Conservation (phyloP, 2,888 invertebrate species). For the Caenorhabditis sp. region DNA sequence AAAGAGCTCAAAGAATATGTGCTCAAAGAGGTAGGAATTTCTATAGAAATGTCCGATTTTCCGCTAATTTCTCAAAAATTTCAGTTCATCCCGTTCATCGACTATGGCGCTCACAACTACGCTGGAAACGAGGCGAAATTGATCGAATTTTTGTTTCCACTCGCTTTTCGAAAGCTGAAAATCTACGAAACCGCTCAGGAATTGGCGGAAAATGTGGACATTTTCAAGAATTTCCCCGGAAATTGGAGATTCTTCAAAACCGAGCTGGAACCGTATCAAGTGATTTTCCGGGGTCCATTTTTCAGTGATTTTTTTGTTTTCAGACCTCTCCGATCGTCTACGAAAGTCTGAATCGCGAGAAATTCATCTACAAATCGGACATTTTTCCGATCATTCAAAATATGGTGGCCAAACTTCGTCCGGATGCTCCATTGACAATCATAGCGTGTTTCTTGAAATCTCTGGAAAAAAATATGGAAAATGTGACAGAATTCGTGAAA, state of each 20-base stretch:
- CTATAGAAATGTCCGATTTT: too few species aligned
- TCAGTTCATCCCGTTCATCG: too few species aligned
- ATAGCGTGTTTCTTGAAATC: too few species aligned
- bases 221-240: not conserved
- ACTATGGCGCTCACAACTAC: too few species aligned
- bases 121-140: too few species aligned
- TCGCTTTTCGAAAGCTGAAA: not conserved
- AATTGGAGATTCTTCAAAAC: not conserved
- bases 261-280: not conserved
- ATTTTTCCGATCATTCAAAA: not conserved
- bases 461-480: too few species aligned
- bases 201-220: constrained; percentile 1
- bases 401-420: too few species aligned
- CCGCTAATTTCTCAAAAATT: too few species aligned
- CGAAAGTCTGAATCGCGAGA: not conserved
- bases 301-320: not conserved
- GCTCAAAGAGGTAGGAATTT: too few species aligned
- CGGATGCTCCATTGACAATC: too few species aligned
- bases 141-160: too few species aligned
- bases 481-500: too few species aligned
- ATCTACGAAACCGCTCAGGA: not conserved
- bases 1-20: not conserved
- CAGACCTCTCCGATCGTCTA: constrained; percentile 1
- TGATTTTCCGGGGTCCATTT: not conserved
- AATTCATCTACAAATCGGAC: not conserved